Percentiles rank a stretch among this genome's conserved stretches.
phyloP scores from a whole-genome alignment of 2,888 invertebrate species.

The Cerastis rubricosa region DNA sequence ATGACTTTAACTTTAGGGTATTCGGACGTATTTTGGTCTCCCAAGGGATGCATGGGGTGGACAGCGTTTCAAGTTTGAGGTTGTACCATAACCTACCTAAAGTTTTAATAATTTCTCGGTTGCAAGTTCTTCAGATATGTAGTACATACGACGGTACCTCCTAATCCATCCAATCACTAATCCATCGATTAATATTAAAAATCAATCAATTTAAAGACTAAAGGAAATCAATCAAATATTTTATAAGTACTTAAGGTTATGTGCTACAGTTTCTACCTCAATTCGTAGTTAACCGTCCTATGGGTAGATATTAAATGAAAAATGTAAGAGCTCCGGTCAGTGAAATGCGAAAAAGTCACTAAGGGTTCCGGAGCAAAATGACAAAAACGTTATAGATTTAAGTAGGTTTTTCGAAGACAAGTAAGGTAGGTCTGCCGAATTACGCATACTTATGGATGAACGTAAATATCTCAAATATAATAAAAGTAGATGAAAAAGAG shows the following conservation, averaged over 20 bases:
- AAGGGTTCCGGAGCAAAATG: neutral
- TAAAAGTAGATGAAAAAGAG: neutral
- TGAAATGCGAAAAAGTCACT: neutral
- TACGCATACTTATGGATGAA: neutral
- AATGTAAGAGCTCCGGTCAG: neutral
- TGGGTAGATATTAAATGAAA: neutral
- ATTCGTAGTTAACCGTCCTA: neutral
- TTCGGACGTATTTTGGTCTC: constrained; percentile 3
- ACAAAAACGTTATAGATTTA: neutral
- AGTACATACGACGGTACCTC: neutral
- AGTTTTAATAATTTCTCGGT: neutral
- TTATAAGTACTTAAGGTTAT: neutral
- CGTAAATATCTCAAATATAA: constrained; percentile 1
- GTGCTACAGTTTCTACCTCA: neutral
- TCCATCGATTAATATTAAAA: neutral
- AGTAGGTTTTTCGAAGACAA: neutral
- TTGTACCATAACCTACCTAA: neutral
- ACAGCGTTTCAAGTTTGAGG: neutral
- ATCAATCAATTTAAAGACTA: neutral
- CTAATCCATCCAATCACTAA: neutral
- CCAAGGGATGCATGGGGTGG: neutral
- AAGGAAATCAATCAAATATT: neutral
- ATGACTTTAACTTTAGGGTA: constrained; percentile 37
- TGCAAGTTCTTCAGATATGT: neutral
- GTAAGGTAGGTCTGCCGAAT: neutral